Evolutionary conservation across 2,888 invertebrate species (phyloP), one percentile per base, ranked within the genome.

Genomic region (Oeneis ivallda): DNA sequence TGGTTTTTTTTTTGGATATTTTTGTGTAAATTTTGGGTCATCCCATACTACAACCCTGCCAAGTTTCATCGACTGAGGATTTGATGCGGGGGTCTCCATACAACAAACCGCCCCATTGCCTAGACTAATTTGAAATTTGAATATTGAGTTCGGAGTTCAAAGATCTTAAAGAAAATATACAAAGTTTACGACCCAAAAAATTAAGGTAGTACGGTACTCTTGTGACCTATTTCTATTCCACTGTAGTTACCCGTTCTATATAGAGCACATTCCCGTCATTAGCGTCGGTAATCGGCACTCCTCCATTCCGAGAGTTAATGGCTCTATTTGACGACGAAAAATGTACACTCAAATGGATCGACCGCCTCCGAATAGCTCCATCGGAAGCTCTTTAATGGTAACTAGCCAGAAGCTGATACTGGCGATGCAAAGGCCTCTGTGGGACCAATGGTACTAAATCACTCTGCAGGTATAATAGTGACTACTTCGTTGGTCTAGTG

Each of bases 291-390:
- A 85, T 82, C 75, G 78, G 74, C 76, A 76, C 82, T 79, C 80
- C 81, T 83, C 81, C 83, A 79, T 81, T 79, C 76, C 75, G 66
- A 70, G 57, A 78, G 74, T 79, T 82, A 85, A 84, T 82, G 79
- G 80, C 75, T 68, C 71, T 72, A 68, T 72, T 66, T 71, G 76
- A 78, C 80, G 77, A 76, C 77, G 81, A 85, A 83, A 87, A 86
- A 87, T 86, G 79, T 78, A 74, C 43, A 54, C 71, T 72, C 75
- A 52, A 61, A 50, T 76, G 72, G 75, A 81, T 79, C 77, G 77
- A 79, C 76, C 74, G 74, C 76, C 69, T 71, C 64, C 73, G 78
- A 82, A 83, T 83, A 72, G 79, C 74, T 76, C 77, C 80, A 84
- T 85, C 85, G 83, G 82, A 82, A 82, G 82, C 79, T 79, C 81